Evolutionary conservation across 2,888 invertebrate species (phyloP), one percentile per base, ranked within the genome.

Genomic region (Phrixothrix hirtus): DNA sequence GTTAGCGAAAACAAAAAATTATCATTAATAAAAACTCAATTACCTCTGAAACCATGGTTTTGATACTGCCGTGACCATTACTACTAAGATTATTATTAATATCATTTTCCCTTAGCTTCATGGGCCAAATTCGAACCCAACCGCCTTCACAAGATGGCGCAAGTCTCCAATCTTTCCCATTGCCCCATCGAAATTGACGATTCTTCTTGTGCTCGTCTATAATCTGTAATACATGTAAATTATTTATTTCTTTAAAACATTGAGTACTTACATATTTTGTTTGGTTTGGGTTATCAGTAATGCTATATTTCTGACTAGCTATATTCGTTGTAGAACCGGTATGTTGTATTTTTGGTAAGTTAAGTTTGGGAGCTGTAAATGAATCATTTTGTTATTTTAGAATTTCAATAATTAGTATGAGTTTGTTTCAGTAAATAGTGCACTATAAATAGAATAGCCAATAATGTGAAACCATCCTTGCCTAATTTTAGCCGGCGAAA

Each of bases 41-140:
- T n/a, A n/a, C 70, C 66, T 71, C 43, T 58, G 63, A 57, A 45
- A 70, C 68, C 70, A 75, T 71, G 61, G 61, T 42, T 67, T 72
- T 65, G 27, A 69, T 37, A 14, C 39, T 26, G 59, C 43, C 12
- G 57, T 67, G 48, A 67, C 66, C 15, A 51, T 47, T 59, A 60
- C 13, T 14, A n/a, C 26, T 21, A 3, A 13, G 25, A 7, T 59
- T 39, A 43, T 2, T 68, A 68, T 29, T 57, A 63, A 55, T 61
- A 72, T 66, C 45, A 5, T 44, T 54, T 25, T 59, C 55, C n/a
- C 26, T 42, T 14, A 17, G 16, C 34, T 61, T 62, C 60, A 83
- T 74, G 0, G 92, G 92, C 75, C 87, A 91, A 50, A 89, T 83
- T 57, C 89, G 77, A 31, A 87, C 82, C 88, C 91, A 92, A 29